Evolutionary conservation across 1,140 invertebrate species (phyloP), one percentile per base, ranked within the genome.

Genomic region (Drosophila sulfurigaster): DNA sequence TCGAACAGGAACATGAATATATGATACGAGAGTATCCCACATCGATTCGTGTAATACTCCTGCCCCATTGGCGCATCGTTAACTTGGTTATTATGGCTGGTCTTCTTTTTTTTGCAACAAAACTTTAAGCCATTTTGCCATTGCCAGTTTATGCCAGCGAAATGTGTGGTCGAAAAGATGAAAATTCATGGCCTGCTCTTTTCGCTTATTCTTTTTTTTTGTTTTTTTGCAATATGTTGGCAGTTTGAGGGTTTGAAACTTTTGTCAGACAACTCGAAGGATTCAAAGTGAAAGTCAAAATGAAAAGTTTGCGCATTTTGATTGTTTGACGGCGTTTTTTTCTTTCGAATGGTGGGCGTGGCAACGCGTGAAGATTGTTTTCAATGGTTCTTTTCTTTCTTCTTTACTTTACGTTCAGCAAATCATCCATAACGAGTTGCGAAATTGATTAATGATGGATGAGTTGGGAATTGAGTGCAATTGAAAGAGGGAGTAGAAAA

Each of bases 371-470:
- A 56, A 60, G 58, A 69, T 69, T 69, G 65, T 74, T 70, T 70
- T 75, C 72, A 74, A 74, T 62, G 41, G 71, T 16, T 38, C 63
- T 59, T 57, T 35, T 11, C 6, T 28, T 16, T 15, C 16, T 3
- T 13, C 30, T 73, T 30, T 7, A 15, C 43, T 67, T 49, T 58
- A 30, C 54, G 35, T 52, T 52, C 66, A 70, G 54, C 67, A 75
- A 75, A 70, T 63, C 72, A 70, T 75, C 52, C 66, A 75, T 75
- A 75, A 75, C 72, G 66, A 75, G 52, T 58, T 70, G 58, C 41
- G 51, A 75, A 75, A 63, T 70, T 75, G 72, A 75, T 75, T 70
- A 75, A 75, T 75, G 72, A 75, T 75, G 43, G 58, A 63, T 75
- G 66, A 63, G 25, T 51, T 30, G 11, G 15, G 35, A 70, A 49